These are phyloP conservation scores for Drosophila miranda DNA, from an alignment of 1,140 invertebrate species.

Conservation along the genomic window DNA sequence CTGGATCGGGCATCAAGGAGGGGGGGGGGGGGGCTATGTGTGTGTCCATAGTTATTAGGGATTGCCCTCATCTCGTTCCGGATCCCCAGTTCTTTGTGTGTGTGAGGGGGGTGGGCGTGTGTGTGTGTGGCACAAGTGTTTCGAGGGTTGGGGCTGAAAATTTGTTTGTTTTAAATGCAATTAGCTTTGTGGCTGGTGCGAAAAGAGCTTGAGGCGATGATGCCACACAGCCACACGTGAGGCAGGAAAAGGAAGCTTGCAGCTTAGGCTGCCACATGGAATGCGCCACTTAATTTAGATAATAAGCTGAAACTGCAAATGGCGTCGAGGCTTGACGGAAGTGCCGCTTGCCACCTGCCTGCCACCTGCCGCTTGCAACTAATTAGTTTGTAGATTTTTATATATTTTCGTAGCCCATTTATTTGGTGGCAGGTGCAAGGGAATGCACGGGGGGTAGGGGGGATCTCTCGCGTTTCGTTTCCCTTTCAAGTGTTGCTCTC, in stretches of 20 bases:
- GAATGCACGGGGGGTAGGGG: neutral
- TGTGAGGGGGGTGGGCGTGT: too few species aligned
- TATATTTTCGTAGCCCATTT: conserved; percentile 69
- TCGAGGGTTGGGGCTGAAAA: conserved; percentile 32
- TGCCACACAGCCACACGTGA: conserved; percentile 28
- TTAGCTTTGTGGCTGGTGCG: conserved; percentile 65
- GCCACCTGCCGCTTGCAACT: conserved; percentile 45
- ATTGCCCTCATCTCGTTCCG: conserved; percentile 53
- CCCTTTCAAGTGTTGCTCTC: too few species aligned
- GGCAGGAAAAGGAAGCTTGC: conserved; percentile 71
- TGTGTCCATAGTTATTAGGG: conserved; percentile 67
- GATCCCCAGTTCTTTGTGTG: conserved; percentile 19
- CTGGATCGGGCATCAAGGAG: neutral
- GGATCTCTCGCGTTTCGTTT: too few species aligned
- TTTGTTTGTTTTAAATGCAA: conserved; percentile 60
- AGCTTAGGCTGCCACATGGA: conserved; percentile 40
- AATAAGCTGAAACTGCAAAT: conserved; percentile 57
- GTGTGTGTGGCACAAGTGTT: too few species aligned
- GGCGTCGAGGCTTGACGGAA: conserved; percentile 58
- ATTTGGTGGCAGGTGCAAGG: conserved; percentile 26
- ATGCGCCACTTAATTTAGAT: conserved; percentile 77
- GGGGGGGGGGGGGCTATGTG: neutral
- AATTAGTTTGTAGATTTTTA: conserved; percentile 68
- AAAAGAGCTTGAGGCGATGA: conserved; percentile 63
- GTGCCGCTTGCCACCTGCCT: conserved; percentile 20